These are phyloP conservation scores for Lamellibrachia luymesi DNA, from an alignment of 1,140 invertebrate species.

Conservation along the genomic window DNA sequence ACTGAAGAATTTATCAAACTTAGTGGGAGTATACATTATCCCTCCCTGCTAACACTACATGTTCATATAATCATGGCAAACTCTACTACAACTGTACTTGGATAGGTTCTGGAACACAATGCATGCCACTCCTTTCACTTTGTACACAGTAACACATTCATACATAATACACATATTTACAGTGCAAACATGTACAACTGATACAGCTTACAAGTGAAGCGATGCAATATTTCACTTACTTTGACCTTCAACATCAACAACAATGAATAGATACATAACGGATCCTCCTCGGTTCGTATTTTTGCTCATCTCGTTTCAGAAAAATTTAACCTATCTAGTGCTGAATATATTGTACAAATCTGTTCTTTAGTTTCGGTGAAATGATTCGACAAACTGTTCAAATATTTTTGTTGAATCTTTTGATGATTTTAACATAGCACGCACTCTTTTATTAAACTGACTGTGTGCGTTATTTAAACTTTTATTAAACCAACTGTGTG, in stretches of 20 bases:
- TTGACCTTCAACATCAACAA: neutral
- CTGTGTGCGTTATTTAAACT: too few species aligned
- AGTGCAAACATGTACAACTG: neutral
- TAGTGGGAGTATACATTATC: neutral
- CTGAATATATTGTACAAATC: neutral
- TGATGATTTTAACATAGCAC: too few species aligned
- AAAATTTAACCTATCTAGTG: neutral
- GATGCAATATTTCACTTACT: neutral
- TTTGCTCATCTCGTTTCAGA: neutral
- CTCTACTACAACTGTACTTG: neutral
- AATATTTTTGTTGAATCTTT: too few species aligned
- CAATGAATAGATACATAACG: too few species aligned
- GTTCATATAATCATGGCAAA: neutral
- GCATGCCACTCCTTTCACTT: neutral
- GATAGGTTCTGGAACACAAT: neutral
- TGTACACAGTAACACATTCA: neutral
- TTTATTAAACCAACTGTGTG: too few species aligned
- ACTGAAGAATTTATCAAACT: neutral
- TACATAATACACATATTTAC: conserved; percentile 2
- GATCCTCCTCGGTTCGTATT: neutral
- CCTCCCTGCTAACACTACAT: neutral
- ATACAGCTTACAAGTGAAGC: neutral
- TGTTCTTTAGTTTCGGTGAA: too few species aligned
- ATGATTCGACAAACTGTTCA: too few species aligned
- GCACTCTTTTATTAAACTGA: too few species aligned